phyloP scores from a whole-genome alignment of 2,888 invertebrate genomes.

The Drosophila picticornis region DNA sequence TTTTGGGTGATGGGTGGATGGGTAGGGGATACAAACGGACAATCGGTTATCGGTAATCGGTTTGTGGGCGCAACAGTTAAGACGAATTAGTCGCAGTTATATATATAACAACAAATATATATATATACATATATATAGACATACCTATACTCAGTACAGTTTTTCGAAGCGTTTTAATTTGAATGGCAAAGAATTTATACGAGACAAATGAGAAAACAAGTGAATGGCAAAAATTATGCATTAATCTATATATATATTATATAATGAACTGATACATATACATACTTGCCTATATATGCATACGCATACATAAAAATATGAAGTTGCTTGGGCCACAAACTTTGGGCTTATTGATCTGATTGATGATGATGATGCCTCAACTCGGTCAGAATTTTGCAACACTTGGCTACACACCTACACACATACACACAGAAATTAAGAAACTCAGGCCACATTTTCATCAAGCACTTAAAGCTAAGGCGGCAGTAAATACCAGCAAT shows the following conservation, averaged over 20 bases:
- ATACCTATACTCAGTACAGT: constrained; percentile 53
- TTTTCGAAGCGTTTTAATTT: constrained; percentile 51
- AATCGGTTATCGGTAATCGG: constrained; percentile 41
- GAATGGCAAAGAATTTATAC: constrained; percentile 49
- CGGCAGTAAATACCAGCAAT: constrained; percentile 28
- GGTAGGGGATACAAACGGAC: constrained; percentile 14
- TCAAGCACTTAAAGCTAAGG: constrained; percentile 24
- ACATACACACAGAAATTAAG: constrained; percentile 17
- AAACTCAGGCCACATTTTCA: constrained; percentile 48
- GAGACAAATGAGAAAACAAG: constrained; percentile 20
- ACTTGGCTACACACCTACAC: constrained; percentile 18
- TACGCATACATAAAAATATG: constrained; percentile 42
- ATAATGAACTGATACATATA: constrained; percentile 79
- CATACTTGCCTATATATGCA: constrained; percentile 55
- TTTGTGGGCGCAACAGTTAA: constrained; percentile 13
- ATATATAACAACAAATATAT: constrained; percentile 13
- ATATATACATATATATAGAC: constrained; percentile 8
- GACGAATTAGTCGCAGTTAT: constrained; percentile 11
- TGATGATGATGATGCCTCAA: constrained; percentile 25
- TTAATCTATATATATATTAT: constrained; percentile 40
- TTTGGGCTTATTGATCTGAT: constrained; percentile 38
- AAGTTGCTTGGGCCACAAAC: constrained; percentile 57
- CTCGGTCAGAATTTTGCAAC: constrained; percentile 32
- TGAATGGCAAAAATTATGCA: constrained; percentile 41
- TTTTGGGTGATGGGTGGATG: neutral